Conservation (phyloP, 2,888 invertebrate species). For the Lithosia quadra region DNA sequence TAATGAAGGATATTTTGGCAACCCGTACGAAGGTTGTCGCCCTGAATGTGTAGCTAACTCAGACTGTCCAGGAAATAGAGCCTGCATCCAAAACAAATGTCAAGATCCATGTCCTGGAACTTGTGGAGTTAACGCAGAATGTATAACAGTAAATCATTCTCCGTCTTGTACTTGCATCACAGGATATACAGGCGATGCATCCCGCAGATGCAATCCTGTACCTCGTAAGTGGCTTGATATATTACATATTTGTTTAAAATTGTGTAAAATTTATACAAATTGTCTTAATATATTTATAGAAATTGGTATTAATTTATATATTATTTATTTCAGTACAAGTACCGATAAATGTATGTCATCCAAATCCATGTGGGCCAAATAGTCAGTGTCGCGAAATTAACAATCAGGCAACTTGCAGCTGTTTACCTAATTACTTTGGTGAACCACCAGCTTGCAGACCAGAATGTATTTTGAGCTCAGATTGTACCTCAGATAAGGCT, state of each 20-base stretch:
- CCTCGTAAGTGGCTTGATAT: conserved; percentile 67
- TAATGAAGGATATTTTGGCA: conserved; percentile 90
- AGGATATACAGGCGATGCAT: conserved; percentile 89
- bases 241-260: no score
- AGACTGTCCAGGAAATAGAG: conserved; percentile 90
- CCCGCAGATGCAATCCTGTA: conserved; percentile 81
- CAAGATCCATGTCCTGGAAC: conserved; percentile 92
- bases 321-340: conserved; percentile 73
- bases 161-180: conserved; percentile 89
- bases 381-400: conserved; percentile 87
- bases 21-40: conserved; percentile 92
- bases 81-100: conserved; percentile 92
- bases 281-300: background rate
- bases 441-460: conserved; percentile 90
- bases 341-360: conserved; percentile 83
- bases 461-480: conserved; percentile 90
- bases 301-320: background rate
- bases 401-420: conserved; percentile 90
- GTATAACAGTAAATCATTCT: conserved; percentile 90
- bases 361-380: conserved; percentile 88
- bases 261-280: no score
- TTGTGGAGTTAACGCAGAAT: conserved; percentile 91
- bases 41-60: conserved; percentile 91
- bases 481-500: conserved; percentile 88
- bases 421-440: conserved; percentile 89